phyloP scores from a whole-genome alignment of 2,888 invertebrate species.

The Hydraecia micacea region DNA sequence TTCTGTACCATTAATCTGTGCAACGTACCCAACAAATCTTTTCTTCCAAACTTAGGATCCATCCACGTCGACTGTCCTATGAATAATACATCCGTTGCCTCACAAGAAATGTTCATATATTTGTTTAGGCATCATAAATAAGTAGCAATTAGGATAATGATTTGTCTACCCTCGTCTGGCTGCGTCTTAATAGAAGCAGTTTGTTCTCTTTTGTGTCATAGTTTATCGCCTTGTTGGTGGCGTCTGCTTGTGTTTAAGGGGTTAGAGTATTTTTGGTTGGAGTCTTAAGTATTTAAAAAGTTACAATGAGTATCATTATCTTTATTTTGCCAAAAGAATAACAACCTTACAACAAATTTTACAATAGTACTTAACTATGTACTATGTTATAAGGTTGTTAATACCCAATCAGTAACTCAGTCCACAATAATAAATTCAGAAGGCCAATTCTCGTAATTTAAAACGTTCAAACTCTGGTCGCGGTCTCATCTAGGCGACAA shows the following conservation, averaged over 20 bases:
- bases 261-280: too few relatives aligned
- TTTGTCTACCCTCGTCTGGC: slow-evolving; percentile 56
- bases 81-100: slow-evolving; percentile 78
- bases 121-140: slow-evolving; percentile 68
- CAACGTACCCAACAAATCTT: slow-evolving; percentile 84
- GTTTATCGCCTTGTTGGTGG: slow-evolving; percentile 12
- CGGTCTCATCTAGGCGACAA: background rate
- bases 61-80: slow-evolving; percentile 76
- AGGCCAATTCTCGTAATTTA: background rate
- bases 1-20: slow-evolving; percentile 78
- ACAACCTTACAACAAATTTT: background rate
- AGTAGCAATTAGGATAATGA: slow-evolving; percentile 67
- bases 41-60: slow-evolving; percentile 79
- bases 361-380: too few relatives aligned
- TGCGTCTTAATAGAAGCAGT: slow-evolving; percentile 50
- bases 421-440: background rate
- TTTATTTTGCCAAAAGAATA: background rate
- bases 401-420: background rate
- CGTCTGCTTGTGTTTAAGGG: background rate
- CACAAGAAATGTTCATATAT: slow-evolving; percentile 71
- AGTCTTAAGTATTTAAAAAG: background rate
- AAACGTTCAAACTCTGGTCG: background rate
- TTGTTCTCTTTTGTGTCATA: slow-evolving; percentile 44
- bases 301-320: background rate
- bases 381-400: too few relatives aligned